Conservation (phyloP, 2,797 vertebrate species). For the Macroramphosus scolopax region DNA sequence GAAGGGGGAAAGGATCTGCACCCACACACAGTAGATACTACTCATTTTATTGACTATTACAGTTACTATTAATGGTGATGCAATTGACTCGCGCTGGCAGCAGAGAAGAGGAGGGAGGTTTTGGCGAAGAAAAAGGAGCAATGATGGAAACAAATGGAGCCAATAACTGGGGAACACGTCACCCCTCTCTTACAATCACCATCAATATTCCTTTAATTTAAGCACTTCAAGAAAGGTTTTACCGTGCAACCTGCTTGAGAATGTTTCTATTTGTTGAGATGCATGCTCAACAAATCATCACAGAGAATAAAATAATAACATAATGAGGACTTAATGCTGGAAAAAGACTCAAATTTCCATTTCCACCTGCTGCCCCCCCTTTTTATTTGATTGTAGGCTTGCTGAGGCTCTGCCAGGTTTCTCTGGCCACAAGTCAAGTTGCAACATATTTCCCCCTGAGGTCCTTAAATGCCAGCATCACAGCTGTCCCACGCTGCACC, state of each 20-base stretch:
- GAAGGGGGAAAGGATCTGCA: too few species aligned
- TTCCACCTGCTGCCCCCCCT: constrained; percentile 10
- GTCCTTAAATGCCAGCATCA: constrained; percentile 29
- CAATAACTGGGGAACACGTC: too few species aligned
- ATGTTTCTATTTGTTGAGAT: constrained; percentile 7
- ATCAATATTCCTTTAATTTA: constrained; percentile 25
- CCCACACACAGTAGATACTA: too few species aligned
- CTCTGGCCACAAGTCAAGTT: constrained; percentile 22
- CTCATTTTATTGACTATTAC: too few species aligned
- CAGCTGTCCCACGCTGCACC: constrained; percentile 69
- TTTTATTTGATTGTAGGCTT: constrained; percentile 36
- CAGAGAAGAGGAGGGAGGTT: too few species aligned
- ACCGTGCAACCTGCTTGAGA: not conserved
- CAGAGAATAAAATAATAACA: constrained; percentile 12
- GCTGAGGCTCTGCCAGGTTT: constrained; percentile 30
- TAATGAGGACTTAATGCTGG: constrained; percentile 33
- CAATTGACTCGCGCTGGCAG: too few species aligned
- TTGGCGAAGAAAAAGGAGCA: too few species aligned
- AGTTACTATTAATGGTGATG: too few species aligned
- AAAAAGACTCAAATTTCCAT: constrained; percentile 33
- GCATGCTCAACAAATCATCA: constrained; percentile 33
- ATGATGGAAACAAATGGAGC: too few species aligned
- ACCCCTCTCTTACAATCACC: too few species aligned
- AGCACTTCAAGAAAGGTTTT: constrained; percentile 8
- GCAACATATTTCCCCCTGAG: constrained; percentile 22